Conservation (phyloP, 2,113 vertebrate species). For the Silurus glanis region DNA sequence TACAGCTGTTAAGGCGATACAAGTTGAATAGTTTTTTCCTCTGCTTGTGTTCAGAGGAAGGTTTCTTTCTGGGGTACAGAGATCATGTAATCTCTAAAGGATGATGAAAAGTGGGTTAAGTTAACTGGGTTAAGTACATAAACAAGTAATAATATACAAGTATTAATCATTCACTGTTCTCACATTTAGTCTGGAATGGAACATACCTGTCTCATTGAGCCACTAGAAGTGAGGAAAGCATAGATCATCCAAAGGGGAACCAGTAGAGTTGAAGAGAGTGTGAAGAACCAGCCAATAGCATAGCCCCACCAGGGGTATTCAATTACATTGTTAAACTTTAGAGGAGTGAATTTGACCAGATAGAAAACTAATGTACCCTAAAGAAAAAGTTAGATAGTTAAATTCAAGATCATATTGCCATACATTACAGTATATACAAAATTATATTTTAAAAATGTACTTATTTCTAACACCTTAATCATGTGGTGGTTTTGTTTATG, state of each 20-base stretch:
- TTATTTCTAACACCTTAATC: no score
- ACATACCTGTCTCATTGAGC: not conserved
- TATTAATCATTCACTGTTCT: not conserved
- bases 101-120: constrained; percentile 10
- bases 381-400: constrained; percentile 15
- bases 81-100: constrained; percentile 63
- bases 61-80: constrained; percentile 68
- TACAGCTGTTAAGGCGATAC: not conserved
- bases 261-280: constrained; percentile 76
- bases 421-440: no score
- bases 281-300: constrained; percentile 74
- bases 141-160: not conserved
- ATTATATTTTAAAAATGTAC: no score
- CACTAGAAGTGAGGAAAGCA: constrained; percentile 46
- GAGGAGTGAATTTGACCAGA: constrained; percentile 70
- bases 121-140: not conserved
- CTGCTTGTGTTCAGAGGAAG: constrained; percentile 50
- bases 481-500: no score
- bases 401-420: no score
- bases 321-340: constrained; percentile 74
- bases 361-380: constrained; percentile 72
- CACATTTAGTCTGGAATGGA: constrained; percentile 47
- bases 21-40: not conserved
- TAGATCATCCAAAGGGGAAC: constrained; percentile 73
- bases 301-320: constrained; percentile 78